Base-by-base conservation (phyloP, 2,888 invertebrate genomes). In the Folsomia manolachei region DNA sequence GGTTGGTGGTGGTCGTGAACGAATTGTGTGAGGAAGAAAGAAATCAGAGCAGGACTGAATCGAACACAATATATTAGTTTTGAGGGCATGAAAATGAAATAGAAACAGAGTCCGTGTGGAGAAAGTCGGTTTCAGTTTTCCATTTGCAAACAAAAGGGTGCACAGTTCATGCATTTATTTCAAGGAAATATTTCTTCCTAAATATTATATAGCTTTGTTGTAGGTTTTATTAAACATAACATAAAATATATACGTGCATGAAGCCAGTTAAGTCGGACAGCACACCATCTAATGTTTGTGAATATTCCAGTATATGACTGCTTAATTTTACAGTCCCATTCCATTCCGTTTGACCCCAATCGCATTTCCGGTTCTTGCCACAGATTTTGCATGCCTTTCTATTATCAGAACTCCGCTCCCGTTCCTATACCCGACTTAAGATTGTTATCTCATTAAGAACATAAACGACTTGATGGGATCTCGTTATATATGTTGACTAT, bases 391-490 rank as follows among this genome's bases (percentile, higher is more conserved):
- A 7, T 56, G 7, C n/a, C 18, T 56, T 21, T 21, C 18, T 19
- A 56, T 56, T 56, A 39, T 39, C 18, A 51, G 51, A 9, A 51
- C 18, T 51, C 18, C 9, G 56, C 56, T 14, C 7, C 7, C 4
- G 7, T 56, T 39, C 39, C 14, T 14, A n/a, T 7, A 19, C 19
- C 4, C n/a, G n/a, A 19, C 56, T 56, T 56, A 19, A 56, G 56
- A 56, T 56, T 56, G 56, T 56, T 14, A 56, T 56, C 56, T 56
- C 56, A 56, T 56, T 56, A 56, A 56, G 56, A 7, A 56, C 56
- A 19, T 56, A 56, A 56, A 56, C 21, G 56, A n/a, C 21, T 56
- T 51, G 18, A 51, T 51, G 51, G 9, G 19, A 56, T 14, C 7
- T 56, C 56, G 56, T 56, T 19, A 56, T 14, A 56, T n/a, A 56